A percentile compares a stretch with the other conserved stretches of the same genome.
phyloP scores from a whole-genome alignment of 2,113 vertebrate species.

The Crotophaga sulcirostris region DNA sequence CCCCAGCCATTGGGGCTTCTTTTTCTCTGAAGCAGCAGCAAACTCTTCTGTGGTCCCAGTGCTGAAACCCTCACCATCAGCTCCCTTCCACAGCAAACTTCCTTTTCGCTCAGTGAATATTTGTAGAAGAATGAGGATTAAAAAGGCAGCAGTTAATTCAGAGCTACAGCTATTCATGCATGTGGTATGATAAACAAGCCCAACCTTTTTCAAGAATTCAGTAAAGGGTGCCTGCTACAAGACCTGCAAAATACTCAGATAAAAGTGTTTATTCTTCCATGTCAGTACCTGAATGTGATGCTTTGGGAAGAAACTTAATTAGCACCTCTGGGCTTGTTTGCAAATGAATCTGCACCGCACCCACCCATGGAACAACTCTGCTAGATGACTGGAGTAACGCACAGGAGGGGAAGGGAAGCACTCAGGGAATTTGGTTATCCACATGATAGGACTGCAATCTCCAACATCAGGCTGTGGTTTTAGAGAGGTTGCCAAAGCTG shows the following conservation, averaged over 20 bases:
- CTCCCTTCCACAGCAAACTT: not conserved
- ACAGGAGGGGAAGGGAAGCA: not conserved
- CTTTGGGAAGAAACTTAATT: not conserved
- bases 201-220: not conserved
- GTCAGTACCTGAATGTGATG: not conserved
- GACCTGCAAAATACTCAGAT: not conserved
- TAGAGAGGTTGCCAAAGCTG: not conserved
- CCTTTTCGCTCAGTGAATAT: not conserved
- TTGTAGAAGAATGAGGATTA: not conserved
- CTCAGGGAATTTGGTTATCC: not conserved
- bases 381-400: rapidly evolving
- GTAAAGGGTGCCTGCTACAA: not conserved
- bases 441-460: not conserved
- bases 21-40: not conserved
- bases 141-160: not conserved
- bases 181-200: not conserved
- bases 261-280: not conserved
- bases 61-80: not conserved
- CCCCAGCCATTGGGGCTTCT: not conserved
- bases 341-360: not conserved
- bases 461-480: not conserved
- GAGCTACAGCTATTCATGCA: not conserved
- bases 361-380: not conserved
- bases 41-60: not conserved
- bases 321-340: not conserved